Conservation (phyloP, 2,113 vertebrate species). For the Hoplias malabaricus region DNA sequence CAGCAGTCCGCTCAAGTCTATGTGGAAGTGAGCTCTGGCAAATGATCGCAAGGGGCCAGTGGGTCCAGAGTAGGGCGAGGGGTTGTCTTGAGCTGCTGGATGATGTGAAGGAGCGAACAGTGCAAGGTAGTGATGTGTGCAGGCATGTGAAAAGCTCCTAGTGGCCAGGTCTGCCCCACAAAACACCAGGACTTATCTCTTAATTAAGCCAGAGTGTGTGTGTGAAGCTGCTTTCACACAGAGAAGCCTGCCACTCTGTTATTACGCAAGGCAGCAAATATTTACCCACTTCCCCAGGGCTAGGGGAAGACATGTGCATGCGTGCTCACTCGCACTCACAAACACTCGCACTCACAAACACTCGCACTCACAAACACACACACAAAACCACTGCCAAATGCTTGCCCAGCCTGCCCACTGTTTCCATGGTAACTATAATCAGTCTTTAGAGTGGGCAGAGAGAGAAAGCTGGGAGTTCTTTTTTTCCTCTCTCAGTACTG, state of each 20-base stretch:
- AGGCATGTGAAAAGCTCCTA: conserved; percentile 27
- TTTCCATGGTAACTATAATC: conserved; percentile 70
- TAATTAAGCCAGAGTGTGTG: conserved; percentile 44
- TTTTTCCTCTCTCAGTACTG: conserved; percentile 42
- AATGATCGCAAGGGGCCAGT: background rate
- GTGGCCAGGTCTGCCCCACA: conserved; percentile 30
- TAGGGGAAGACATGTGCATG: conserved; percentile 27
- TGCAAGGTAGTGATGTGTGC: conserved; percentile 27
- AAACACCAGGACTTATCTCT: conserved; percentile 29
- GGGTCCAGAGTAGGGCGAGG: background rate
- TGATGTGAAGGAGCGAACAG: background rate
- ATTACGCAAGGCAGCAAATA: conserved; percentile 51
- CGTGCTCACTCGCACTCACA: conserved; percentile 40
- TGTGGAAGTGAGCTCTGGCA: background rate
- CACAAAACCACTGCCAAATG: conserved; percentile 50
- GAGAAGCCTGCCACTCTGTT: conserved; percentile 31
- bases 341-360: conserved; percentile 22
- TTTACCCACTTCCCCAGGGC: conserved; percentile 54
- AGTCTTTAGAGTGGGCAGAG: conserved; percentile 50
- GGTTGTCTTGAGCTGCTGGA: background rate
- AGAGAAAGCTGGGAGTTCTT: conserved; percentile 33
- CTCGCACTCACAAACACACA: background rate
- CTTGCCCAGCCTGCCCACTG: conserved; percentile 62
- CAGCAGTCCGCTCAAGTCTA: too few relatives aligned
- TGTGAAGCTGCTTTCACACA: conserved; percentile 10